A percentile compares a stretch with the other conserved stretches of the same genome.
phyloP scores from a whole-genome alignment of 1,140 invertebrate species.

The Drosophila nikananu region DNA sequence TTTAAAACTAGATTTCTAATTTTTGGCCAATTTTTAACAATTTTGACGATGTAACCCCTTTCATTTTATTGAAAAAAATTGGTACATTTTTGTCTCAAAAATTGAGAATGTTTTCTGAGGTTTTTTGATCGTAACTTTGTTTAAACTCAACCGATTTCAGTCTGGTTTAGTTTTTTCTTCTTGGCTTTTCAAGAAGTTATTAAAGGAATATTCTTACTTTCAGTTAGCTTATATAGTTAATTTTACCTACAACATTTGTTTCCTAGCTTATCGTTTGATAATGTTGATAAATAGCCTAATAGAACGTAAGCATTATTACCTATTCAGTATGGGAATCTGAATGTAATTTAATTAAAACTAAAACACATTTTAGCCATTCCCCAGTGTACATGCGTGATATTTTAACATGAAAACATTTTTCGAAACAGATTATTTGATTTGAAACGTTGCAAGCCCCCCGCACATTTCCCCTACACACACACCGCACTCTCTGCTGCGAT shows the following conservation, averaged over 20 bases:
- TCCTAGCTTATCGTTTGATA: not conserved
- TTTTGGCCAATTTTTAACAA: too few relatives aligned
- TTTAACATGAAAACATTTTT: not conserved
- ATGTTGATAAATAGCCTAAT: too few relatives aligned
- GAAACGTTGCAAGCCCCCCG: not conserved
- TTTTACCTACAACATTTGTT: not conserved
- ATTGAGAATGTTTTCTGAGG: too few relatives aligned
- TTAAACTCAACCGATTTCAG: too few relatives aligned
- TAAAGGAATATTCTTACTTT: not conserved
- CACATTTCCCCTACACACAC: not conserved
- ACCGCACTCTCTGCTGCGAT: slow-evolving; percentile 4
- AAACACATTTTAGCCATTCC: not conserved
- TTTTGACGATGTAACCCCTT: too few relatives aligned
- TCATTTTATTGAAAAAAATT: too few relatives aligned
- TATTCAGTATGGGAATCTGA: not conserved
- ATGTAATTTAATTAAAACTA: too few relatives aligned
- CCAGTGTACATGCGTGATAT: not conserved
- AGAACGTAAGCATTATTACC: not conserved
- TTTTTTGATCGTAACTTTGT: too few relatives aligned
- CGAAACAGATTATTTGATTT: slow-evolving; percentile 4
- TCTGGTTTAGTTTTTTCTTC: too few relatives aligned
- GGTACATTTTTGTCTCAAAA: too few relatives aligned
- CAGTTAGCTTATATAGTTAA: not conserved
- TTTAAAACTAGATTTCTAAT: too few relatives aligned
- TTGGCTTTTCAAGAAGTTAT: not conserved